Base-by-base conservation (phyloP, 2,797 vertebrate species). In the Perdix hodgsoniae region DNA sequence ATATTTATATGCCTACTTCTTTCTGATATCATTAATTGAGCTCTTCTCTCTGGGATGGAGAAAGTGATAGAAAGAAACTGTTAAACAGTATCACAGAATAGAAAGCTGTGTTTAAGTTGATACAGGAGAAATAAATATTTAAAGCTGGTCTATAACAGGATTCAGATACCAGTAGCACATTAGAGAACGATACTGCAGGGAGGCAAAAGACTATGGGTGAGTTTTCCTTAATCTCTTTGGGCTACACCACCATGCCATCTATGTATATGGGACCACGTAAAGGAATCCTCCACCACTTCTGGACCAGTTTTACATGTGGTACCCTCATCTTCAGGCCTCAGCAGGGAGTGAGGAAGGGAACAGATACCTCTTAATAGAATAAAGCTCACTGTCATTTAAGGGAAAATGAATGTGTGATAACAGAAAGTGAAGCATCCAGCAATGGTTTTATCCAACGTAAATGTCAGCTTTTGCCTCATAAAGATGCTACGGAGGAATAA, bases 221-320 rank as follows among this genome's bases (percentile, higher is more conserved):
- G 2, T 22, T 85, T 76, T 79, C 45, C 14, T 66, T 15, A 52
- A 0, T 1, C 2, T 33, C 52, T 61, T 86, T 67, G 5, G 0
- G 11, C 5, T 44, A 23, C 22, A 29, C 15, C 9, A 18, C 3
- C 12, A 3, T 4, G 39, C 4, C 14, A 40, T 8, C 5, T 3
- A 0, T 24, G 3, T 7, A 7, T 12, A 4, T 8, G 2, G 17
- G 11, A 27, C 17, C 13, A 49, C 3, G 1, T 26, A 54, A 80
- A 81, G 17, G 23, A 65, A 72, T 16, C 6, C 4, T 83, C 35
- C 27, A 14, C 10, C 13, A 3, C 54, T 69, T 33, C 29, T 15
- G 7, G 13, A 6, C 9, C 11, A 75, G 9, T 7, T 29, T 14
- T 73, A 40, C 8, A 39, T 61, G 39, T 57, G 5, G 2, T 22